Evolutionary conservation across 2,113 vertebrate genomes (phyloP).

Genomic region (Chaetodon trifascialis): DNA sequence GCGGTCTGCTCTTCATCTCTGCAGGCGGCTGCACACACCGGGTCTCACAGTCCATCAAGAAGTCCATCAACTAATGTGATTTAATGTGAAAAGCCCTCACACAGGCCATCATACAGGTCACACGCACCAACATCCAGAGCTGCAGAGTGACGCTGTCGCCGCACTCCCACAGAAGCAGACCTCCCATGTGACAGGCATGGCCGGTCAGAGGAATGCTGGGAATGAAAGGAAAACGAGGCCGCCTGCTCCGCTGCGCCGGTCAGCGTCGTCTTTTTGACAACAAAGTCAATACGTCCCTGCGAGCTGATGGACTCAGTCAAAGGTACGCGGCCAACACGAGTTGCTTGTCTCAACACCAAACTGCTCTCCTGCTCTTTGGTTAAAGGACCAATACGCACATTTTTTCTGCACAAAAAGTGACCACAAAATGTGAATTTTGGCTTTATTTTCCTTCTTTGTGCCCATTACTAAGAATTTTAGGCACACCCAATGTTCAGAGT

Average conservation of each 20-base stretch:
- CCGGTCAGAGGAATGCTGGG: constrained; percentile 61
- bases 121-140: not conserved
- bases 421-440: not conserved
- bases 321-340: too few relatives aligned
- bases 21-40: not conserved
- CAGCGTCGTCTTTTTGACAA: not conserved
- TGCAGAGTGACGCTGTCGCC: constrained; percentile 11
- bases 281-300: not conserved
- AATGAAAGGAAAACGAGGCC: constrained; percentile 32
- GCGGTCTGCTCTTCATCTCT: not conserved
- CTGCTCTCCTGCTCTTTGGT: not conserved
- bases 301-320: not conserved
- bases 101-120: not conserved
- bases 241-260: not conserved
- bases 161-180: not conserved
- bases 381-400: not conserved
- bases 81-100: not conserved
- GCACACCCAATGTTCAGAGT: not conserved
- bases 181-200: constrained; percentile 44
- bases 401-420: not conserved
- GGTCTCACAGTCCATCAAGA: not conserved
- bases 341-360: not conserved
- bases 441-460: not conserved
- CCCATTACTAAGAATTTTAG: not conserved
- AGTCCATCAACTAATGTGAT: not conserved